Percentiles rank a stretch among this genome's conserved stretches.
phyloP scores from a whole-genome alignment of 2,797 vertebrate genomes.

The Botia kubotai region DNA sequence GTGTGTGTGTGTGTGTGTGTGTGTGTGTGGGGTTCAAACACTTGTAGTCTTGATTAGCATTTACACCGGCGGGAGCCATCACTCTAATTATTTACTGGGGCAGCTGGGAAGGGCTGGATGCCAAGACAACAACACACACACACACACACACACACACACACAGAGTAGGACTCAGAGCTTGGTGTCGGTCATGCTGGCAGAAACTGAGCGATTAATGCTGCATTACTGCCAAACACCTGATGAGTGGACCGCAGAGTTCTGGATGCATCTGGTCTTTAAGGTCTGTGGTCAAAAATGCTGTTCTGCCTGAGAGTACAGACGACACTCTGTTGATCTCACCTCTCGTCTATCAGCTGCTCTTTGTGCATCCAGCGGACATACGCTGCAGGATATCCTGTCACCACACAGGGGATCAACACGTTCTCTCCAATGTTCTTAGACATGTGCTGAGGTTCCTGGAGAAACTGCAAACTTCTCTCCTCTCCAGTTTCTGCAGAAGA shows the following conservation, averaged over 20 bases:
- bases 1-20: slow-evolving; percentile 30
- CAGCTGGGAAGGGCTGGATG: slow-evolving; percentile 53
- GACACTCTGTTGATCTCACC: slow-evolving; percentile 63
- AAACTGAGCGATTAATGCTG: slow-evolving; percentile 36
- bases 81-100: slow-evolving; percentile 61
- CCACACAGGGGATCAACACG: slow-evolving; percentile 84
- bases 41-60: slow-evolving; percentile 53
- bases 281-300: not conserved
- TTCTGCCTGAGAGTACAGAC: too few species aligned
- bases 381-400: slow-evolving; percentile 78
- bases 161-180: slow-evolving; percentile 36
- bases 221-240: slow-evolving; percentile 30
- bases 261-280: not conserved
- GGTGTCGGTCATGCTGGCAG: slow-evolving; percentile 20
- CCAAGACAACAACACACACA: slow-evolving; percentile 42
- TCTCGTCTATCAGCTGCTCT: slow-evolving; percentile 77
- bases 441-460: slow-evolving; percentile 78
- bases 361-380: slow-evolving; percentile 83
- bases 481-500: slow-evolving; percentile 78
- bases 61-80: slow-evolving; percentile 65
- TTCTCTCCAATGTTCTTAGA: slow-evolving; percentile 78
- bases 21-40: slow-evolving; percentile 19
- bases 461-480: slow-evolving; percentile 79
- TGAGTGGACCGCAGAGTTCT: not conserved
- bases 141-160: slow-evolving; percentile 20